Evolutionary conservation across 2,888 invertebrate species (phyloP).

Genomic region (Ctenicera cuprea): DNA sequence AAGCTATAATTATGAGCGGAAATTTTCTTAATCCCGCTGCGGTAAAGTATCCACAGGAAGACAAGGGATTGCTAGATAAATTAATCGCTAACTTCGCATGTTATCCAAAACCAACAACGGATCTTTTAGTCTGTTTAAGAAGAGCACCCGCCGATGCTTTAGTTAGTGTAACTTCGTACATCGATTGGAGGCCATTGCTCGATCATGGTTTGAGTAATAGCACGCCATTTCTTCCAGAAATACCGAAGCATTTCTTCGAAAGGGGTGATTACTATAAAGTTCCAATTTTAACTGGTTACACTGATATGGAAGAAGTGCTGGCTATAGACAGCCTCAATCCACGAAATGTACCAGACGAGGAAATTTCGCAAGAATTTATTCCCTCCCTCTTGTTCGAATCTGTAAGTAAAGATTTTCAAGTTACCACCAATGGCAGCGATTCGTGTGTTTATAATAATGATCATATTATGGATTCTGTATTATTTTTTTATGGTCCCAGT

Average conservation of each 20-base stretch:
- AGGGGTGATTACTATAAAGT: conserved; percentile 80
- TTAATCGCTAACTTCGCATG: conserved; percentile 82
- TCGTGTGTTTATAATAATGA: conserved; percentile 79
- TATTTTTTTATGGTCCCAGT: conserved; percentile 85
- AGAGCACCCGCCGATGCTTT: conserved; percentile 77
- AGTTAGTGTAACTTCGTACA: conserved; percentile 75
- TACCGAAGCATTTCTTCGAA: conserved; percentile 79
- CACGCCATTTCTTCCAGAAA: conserved; percentile 80
- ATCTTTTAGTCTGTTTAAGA: conserved; percentile 82
- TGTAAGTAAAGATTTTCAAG: conserved; percentile 77
- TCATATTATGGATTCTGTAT: conserved; percentile 82
- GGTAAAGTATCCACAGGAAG: conserved; percentile 79
- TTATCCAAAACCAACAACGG: conserved; percentile 79
- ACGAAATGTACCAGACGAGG: conserved; percentile 77
- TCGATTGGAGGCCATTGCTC: conserved; percentile 87
- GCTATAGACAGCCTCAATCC: conserved; percentile 76
- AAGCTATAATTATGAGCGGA: conserved; percentile 89
- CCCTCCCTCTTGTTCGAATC: conserved; percentile 78
- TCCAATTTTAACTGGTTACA: conserved; percentile 83
- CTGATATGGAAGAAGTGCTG: conserved; percentile 88
- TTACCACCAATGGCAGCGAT: conserved; percentile 73
- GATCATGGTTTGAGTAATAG: conserved; percentile 82
- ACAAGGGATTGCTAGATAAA: conserved; percentile 78
- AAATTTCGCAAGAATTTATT: conserved; percentile 76
- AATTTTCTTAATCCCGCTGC: conserved; percentile 80